Conservation (phyloP, 1,140 invertebrate species). For the Telenomus remus region DNA sequence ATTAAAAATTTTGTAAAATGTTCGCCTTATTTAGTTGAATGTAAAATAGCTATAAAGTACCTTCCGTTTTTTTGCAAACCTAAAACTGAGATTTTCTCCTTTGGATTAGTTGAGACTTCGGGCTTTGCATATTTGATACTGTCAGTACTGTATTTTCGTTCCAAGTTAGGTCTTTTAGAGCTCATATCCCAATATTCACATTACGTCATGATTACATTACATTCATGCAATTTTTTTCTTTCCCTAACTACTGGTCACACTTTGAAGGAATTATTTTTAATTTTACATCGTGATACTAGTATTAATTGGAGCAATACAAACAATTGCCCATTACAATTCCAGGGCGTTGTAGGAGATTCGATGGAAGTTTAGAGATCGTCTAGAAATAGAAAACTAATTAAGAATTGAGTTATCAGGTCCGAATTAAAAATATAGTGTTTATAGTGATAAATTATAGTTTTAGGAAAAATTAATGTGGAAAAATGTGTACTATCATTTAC, state of each 20-base stretch:
- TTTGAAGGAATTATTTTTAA: background rate
- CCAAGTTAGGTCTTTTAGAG: conserved; percentile 34
- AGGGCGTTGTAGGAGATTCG: too few species aligned
- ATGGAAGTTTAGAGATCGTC: too few species aligned
- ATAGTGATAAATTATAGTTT: too few species aligned
- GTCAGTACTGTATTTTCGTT: conserved; percentile 32
- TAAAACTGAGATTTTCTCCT: conserved; percentile 15
- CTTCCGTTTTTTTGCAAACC: conserved; percentile 35
- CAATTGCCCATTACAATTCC: too few species aligned
- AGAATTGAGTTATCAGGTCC: too few species aligned
- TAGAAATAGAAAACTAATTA: too few species aligned
- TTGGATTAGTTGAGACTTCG: conserved; percentile 6
- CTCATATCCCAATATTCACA: conserved; percentile 43
- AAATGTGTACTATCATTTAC: background rate
- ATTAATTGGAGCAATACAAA: too few species aligned
- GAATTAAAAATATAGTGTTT: too few species aligned
- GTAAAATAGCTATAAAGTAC: conserved; percentile 18
- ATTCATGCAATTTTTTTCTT: background rate
- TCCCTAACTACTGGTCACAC: background rate
- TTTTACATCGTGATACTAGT: background rate
- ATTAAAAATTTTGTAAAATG: background rate
- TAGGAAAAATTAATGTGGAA: background rate
- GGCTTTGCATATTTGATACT: conserved; percentile 15
- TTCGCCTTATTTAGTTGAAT: background rate
- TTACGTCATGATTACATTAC: conserved; percentile 5